phyloP scores from a whole-genome alignment of 2,113 vertebrate genomes.

The Stictonetta naevosa region DNA sequence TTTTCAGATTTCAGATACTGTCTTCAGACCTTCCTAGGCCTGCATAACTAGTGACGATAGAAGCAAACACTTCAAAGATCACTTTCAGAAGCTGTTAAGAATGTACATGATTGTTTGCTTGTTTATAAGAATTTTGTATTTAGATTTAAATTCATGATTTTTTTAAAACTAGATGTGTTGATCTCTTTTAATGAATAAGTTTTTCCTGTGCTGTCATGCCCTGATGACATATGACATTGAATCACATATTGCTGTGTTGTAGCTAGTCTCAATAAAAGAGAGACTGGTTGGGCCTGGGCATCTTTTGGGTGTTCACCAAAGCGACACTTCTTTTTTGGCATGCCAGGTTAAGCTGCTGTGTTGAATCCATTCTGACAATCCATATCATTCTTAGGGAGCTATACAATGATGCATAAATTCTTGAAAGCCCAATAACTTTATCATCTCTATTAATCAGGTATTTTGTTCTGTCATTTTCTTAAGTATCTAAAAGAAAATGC shows the following conservation, averaged over 20 bases:
- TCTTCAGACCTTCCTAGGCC: neutral
- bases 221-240: neutral
- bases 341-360: neutral
- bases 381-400: neutral
- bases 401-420: neutral
- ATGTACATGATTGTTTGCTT: neutral
- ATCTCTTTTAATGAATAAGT: neutral
- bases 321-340: neutral
- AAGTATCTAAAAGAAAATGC: neutral
- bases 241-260: neutral
- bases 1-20: neutral
- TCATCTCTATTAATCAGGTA: neutral
- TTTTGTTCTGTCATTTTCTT: neutral
- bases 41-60: neutral
- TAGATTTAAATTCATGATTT: accelerated
- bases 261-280: neutral
- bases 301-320: neutral
- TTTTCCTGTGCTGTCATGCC: neutral
- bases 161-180: neutral
- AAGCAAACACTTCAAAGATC: neutral
- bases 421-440: neutral
- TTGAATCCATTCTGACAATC: neutral
- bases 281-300: neutral
- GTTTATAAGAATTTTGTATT: neutral
- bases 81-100: neutral